Evolutionary conservation across 2,797 vertebrate genomes (phyloP), one percentile per base, ranked within the genome.

Genomic region (Rhincodon typus): DNA sequence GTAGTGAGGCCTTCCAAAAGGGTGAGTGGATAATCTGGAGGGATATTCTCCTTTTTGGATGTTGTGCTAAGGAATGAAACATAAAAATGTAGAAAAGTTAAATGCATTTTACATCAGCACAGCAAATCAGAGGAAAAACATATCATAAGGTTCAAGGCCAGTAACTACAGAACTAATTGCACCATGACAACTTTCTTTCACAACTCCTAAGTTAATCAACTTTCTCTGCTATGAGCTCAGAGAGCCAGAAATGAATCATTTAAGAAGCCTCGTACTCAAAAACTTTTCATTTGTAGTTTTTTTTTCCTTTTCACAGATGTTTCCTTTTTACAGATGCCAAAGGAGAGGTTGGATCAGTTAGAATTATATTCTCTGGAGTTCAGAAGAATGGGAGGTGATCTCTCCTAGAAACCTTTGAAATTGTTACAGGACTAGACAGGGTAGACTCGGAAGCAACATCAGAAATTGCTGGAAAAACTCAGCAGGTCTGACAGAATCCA

Each of bases 11-110:
- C 99, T 97, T 99, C 99, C 84, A 99, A 96, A 66, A 99, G 98
- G 69, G 99, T 99, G 82, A 99, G 97, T 50, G 98, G 98, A 96
- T 99, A 99, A 97, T 99, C 99, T 4, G 99, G 99, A 0, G 99
- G 98, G 95, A 99, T 98, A 96, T 99, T 99, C 97, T 99, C 99
- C 96, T 97, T 98, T 97, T 98, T 98, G 30, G 97, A 97, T 96
- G 97, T 97, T 25, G 97, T 96, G 96, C 98, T 99, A 96, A 96
- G n/a, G 46, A 74, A 23, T 30, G 0, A 91, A 84, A n/a, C n/a
- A 69, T 42, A 62, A 62, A 93, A 95, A 50, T 17, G 30, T 2
- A 94, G 12, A 7, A 67, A 67, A 62, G 84, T 42, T 69, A 8
- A 53, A 53, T 53, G n/a, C 72, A 79, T 95, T 95, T 95, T 30